phyloP scores from a whole-genome alignment of 2,113 vertebrate genomes.

The Origma solitaria region DNA sequence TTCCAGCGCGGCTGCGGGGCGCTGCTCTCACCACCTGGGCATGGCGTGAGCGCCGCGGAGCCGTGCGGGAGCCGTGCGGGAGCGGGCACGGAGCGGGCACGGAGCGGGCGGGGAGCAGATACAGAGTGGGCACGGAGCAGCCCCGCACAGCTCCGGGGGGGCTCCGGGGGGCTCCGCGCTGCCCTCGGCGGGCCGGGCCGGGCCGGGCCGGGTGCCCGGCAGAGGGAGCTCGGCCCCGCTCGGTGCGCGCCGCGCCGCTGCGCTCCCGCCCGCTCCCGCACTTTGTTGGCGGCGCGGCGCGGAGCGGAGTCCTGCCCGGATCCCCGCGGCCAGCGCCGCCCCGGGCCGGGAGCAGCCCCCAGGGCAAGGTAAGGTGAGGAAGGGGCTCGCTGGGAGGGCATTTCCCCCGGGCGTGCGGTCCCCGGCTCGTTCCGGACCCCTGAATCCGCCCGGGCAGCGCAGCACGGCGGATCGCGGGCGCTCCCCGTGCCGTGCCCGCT shows the following conservation, averaged over 20 bases:
- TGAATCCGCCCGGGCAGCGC: not conserved
- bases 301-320: not conserved
- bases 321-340: not conserved
- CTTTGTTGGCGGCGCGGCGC: not conserved
- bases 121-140: too few species aligned
- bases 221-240: not conserved
- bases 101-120: too few species aligned
- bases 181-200: not conserved
- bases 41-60: accelerated
- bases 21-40: not conserved
- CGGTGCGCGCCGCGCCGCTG: too few species aligned
- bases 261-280: not conserved
- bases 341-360: not conserved
- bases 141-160: too few species aligned
- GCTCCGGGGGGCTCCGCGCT: too few species aligned
- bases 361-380: not conserved
- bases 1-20: not conserved
- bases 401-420: not conserved
- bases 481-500: not conserved
- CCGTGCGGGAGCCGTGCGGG: not conserved
- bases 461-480: not conserved
- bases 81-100: not conserved
- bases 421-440: not conserved
- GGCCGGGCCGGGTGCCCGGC: not conserved
- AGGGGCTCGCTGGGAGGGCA: not conserved